Evolutionary conservation across 2,113 vertebrate genomes (phyloP), one percentile per base, ranked within the genome.

Genomic region (Notothenia rossii): DNA sequence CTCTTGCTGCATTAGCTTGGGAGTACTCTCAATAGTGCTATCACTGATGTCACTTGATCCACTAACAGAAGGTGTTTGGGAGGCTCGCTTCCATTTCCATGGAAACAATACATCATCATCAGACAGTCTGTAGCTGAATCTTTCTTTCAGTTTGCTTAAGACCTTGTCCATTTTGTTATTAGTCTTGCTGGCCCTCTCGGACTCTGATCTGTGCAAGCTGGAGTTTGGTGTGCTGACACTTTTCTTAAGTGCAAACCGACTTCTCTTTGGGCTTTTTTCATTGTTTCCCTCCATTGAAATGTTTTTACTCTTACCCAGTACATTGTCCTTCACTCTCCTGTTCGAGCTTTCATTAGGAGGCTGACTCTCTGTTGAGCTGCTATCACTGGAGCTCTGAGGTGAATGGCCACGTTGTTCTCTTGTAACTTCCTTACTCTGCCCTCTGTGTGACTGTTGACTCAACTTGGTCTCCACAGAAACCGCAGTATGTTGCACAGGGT

Each of bases 121-220:
- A 9, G 82, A 82, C 33, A 86, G 50, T 68, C 56, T 90, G 12
- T 74, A 66, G 80, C 87, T 90, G 69, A 95, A 94, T 18, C 77
- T 94, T 82, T 91, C 79, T 73, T n/a, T 94, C 45, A 94, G 76
- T 61, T 65, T 93, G 79, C 81, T 91, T 1, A 95, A 43, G 36
- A 95, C 80, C 62, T 88, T 90, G 60, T 95, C 94, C 83, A 95
- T 76, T 90, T 80, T 94, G 53, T 83, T 94, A 56, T 33, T 85
- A 10, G 68, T 71, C 83, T 91, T 94, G 50, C 43, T 70, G 25
- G 36, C 56, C 56, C 74, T 83, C 0, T 87, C 84, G 9, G 89
- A 85, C 8, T 88, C 87, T 15, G 88, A 87, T 68, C 81, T 89
- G 25, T 88, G 50, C 40, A 86, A 71, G 70, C 25, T 54, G 15